These are phyloP conservation scores for Ceramica pisi DNA, from an alignment of 2,888 invertebrate species.

Conservation along the genomic window DNA sequence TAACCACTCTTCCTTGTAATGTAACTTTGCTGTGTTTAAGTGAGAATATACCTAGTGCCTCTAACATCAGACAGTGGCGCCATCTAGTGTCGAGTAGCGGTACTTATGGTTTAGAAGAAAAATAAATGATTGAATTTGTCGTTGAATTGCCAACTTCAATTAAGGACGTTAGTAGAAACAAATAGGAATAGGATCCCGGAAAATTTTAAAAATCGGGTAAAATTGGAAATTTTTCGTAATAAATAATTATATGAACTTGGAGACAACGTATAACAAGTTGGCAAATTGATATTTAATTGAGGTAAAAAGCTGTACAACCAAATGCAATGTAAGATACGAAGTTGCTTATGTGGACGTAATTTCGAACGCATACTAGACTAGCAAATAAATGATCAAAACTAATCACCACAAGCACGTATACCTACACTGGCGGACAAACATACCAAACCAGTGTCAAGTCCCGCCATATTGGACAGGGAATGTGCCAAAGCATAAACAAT, in stretches of 20 bases:
- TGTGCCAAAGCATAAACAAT: constrained; percentile 73
- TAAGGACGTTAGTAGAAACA: too few relatives aligned
- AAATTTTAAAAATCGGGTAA: not conserved
- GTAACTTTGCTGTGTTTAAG: not conserved
- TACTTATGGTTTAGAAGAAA: not conserved
- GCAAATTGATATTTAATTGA: not conserved
- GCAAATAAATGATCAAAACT: constrained; percentile 17
- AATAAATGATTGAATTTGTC: too few relatives aligned
- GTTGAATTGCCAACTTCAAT: too few relatives aligned
- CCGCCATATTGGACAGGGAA: constrained; percentile 72
- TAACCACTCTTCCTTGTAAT: constrained; percentile 1
- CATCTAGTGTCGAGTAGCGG: constrained; percentile 69
- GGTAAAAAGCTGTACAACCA: not conserved
- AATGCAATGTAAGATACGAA: not conserved
- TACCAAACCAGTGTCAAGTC: constrained; percentile 31
- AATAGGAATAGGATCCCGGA: too few relatives aligned
- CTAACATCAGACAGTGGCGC: constrained; percentile 38
- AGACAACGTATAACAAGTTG: not conserved
- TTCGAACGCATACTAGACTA: not conserved
- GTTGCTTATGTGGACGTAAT: not conserved
- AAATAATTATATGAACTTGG: not conserved
- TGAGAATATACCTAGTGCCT: not conserved
- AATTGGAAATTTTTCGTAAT: not conserved
- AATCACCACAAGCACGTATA: not conserved
- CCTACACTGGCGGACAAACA: constrained; percentile 30